phyloP scores from a whole-genome alignment of 2,888 invertebrate genomes.

The Hedya salicella region DNA sequence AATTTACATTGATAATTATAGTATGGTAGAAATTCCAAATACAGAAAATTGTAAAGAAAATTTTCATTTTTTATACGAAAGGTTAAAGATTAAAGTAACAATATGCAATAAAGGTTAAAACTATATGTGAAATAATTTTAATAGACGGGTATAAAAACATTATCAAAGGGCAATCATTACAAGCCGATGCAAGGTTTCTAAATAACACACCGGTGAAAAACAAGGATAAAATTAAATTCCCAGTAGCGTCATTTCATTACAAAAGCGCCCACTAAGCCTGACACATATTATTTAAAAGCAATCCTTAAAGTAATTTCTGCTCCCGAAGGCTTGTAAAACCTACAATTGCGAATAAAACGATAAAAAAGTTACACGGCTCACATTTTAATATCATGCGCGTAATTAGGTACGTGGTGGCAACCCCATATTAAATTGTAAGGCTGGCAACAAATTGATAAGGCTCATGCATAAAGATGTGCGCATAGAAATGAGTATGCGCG shows the following conservation, averaged over 20 bases:
- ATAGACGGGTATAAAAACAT: neutral
- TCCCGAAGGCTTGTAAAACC: constrained; percentile 34
- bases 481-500: too few relatives aligned
- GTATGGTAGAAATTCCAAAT: too few relatives aligned
- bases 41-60: too few relatives aligned
- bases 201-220: constrained; percentile 9
- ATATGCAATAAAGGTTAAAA: neutral
- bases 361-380: constrained; percentile 4
- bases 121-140: neutral
- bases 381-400: constrained; percentile 48
- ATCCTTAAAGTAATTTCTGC: constrained; percentile 22
- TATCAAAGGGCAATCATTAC: neutral
- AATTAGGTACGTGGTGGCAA: constrained; percentile 64
- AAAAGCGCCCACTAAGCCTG: constrained; percentile 2
- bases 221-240: neutral
- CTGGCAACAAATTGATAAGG: constrained; percentile 72
- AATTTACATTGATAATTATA: too few relatives aligned
- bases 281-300: constrained; percentile 20
- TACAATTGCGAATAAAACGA: constrained; percentile 32
- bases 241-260: constrained; percentile 10
- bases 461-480: constrained; percentile 71
- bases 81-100: neutral
- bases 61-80: neutral
- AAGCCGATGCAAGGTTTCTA: neutral
- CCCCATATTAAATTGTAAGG: constrained; percentile 67